phyloP scores from a whole-genome alignment of 2,888 invertebrate genomes.

The Scaptodrosophila latifasciaeformis region DNA sequence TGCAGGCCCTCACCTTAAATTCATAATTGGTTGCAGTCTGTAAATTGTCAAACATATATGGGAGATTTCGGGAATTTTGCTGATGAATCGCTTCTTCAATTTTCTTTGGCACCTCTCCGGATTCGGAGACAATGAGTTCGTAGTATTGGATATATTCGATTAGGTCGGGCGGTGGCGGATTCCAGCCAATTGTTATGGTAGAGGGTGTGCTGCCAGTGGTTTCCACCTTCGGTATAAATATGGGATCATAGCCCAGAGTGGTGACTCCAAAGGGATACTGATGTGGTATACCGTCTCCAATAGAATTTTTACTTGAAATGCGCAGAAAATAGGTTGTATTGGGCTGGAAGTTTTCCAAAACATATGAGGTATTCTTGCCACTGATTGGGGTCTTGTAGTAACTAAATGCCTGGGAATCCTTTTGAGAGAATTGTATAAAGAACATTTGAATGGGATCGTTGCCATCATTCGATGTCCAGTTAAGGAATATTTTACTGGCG shows the following conservation, averaged over 20 bases:
- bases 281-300: conserved; percentile 78
- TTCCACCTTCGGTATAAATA: conserved; percentile 85
- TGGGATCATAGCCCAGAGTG: conserved; percentile 84
- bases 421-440: conserved; percentile 78
- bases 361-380: conserved; percentile 81
- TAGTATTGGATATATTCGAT: conserved; percentile 86
- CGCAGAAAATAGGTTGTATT: conserved; percentile 81
- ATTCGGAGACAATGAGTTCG: conserved; percentile 80
- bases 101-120: conserved; percentile 76
- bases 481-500: conserved; percentile 83
- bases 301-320: conserved; percentile 81
- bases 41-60: conserved; percentile 86
- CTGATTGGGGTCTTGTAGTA: conserved; percentile 79
- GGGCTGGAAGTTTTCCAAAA: conserved; percentile 80
- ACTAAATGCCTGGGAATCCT: conserved; percentile 77
- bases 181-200: conserved; percentile 89
- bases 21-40: conserved; percentile 87
- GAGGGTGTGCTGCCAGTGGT: conserved; percentile 81
- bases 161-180: conserved; percentile 80
- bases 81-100: conserved; percentile 80
- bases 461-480: conserved; percentile 87
- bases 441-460: conserved; percentile 82
- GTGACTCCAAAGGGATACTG: conserved; percentile 77
- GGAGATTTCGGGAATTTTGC: conserved; percentile 80
- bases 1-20: conserved; percentile 88